Percentiles rank a stretch among this genome's conserved stretches.
phyloP scores from a whole-genome alignment of 2,888 invertebrate genomes.

The Pandemis cinnamomeana region DNA sequence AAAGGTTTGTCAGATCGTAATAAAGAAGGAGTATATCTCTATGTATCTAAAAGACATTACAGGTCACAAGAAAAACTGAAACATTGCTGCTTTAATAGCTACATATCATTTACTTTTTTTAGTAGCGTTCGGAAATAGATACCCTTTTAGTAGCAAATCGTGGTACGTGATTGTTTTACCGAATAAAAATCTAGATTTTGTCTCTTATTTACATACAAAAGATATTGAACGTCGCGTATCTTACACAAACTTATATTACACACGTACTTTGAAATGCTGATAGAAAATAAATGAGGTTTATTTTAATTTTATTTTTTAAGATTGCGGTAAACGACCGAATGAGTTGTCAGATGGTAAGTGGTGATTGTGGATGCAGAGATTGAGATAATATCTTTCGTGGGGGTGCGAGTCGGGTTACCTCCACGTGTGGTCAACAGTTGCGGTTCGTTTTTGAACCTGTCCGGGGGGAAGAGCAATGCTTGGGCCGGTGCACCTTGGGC shows the following conservation, averaged over 20 bases:
- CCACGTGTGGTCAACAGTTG: too few relatives aligned
- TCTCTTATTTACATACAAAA: background rate
- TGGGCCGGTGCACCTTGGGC: too few relatives aligned
- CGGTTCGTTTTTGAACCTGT: too few relatives aligned
- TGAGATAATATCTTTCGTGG: too few relatives aligned
- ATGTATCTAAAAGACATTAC: background rate
- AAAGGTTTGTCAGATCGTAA: too few relatives aligned
- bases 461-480: too few relatives aligned
- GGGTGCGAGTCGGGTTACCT: too few relatives aligned
- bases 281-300: background rate
- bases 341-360: too few relatives aligned
- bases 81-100: background rate
- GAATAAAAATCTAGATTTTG: conserved; percentile 3
- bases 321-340: too few relatives aligned
- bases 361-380: too few relatives aligned
- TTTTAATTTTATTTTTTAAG: background rate
- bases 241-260: background rate
- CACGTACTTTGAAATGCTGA: background rate
- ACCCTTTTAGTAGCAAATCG: background rate
- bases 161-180: background rate
- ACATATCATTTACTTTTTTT: background rate
- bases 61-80: background rate
- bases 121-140: background rate
- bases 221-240: background rate
- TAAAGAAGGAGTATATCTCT: too few relatives aligned